phyloP scores from a whole-genome alignment of 2,113 vertebrate genomes.

The Ardeotis arabs region DNA sequence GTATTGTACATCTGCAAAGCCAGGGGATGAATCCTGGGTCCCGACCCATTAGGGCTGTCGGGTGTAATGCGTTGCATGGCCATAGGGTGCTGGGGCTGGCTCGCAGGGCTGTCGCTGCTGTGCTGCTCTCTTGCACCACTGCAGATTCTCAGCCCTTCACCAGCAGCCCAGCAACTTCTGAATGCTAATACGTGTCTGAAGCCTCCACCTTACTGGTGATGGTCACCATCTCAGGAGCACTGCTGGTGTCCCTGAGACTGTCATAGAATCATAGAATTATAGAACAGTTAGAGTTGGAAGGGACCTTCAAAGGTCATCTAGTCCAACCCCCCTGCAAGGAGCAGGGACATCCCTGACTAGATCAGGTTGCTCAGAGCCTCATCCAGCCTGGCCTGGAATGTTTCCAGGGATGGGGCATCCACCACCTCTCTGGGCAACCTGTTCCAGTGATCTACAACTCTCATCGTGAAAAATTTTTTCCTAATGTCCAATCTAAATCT shows the following conservation, averaged over 20 bases:
- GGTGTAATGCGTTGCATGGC: background rate
- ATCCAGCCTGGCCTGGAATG: too few relatives aligned
- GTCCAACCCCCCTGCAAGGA: too few relatives aligned
- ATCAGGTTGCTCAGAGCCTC: too few relatives aligned
- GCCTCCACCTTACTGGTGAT: background rate
- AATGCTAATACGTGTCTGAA: background rate
- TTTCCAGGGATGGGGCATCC: too few relatives aligned
- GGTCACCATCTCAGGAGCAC: background rate
- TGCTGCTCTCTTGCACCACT: background rate
- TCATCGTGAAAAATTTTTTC: too few relatives aligned
- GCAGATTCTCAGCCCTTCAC: background rate
- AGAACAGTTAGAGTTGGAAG: too few relatives aligned
- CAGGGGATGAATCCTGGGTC: background rate
- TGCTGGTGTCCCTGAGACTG: background rate
- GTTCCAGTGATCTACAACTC: too few relatives aligned
- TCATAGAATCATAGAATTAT: too few relatives aligned
- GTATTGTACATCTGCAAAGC: background rate
- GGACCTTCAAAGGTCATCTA: too few relatives aligned
- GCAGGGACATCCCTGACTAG: too few relatives aligned
- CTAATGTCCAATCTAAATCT: too few relatives aligned
- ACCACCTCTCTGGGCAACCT: too few relatives aligned
- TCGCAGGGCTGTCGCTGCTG: background rate
- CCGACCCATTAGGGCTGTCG: background rate
- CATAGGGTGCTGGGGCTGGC: background rate
- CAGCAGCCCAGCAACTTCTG: background rate